Evolutionary conservation across 2,888 invertebrate species (phyloP).

Genomic region (Anorthoa munda): DNA sequence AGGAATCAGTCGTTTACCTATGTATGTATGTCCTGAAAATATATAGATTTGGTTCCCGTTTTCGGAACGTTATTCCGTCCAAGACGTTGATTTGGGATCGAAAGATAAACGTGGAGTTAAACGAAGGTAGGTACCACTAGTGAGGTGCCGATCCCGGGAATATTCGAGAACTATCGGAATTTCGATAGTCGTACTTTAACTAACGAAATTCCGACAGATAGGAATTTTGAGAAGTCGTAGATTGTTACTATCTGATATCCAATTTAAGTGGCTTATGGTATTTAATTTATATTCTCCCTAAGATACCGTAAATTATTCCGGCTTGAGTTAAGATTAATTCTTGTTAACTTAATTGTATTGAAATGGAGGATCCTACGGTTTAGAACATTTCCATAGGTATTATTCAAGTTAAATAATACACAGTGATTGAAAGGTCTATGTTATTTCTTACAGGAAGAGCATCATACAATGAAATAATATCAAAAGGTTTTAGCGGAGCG

Average conservation of each 20-base stretch:
- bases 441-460: neutral
- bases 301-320: neutral
- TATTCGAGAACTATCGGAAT: neutral
- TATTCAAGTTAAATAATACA: neutral
- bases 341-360: neutral
- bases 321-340: neutral
- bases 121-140: slow-evolving; percentile 12
- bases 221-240: slow-evolving; percentile 5
- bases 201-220: neutral
- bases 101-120: slow-evolving; percentile 39
- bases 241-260: neutral
- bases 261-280: neutral
- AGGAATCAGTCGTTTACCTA: neutral
- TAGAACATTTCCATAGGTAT: neutral
- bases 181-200: neutral
- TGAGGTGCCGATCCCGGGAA: slow-evolving; percentile 19
- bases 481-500: neutral
- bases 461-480: neutral
- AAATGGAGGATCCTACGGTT: neutral
- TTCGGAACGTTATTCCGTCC: slow-evolving; percentile 23
- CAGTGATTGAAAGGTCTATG: no score
- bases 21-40: neutral
- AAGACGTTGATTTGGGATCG: slow-evolving; percentile 35
- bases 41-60: slow-evolving; percentile 1
- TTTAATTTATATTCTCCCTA: slow-evolving; percentile 6